A percentile compares a stretch with the other conserved stretches of the same genome.
Evolutionary conservation across 1,140 invertebrate species (phyloP).

Genomic region (Bilobella aurantiaca): DNA sequence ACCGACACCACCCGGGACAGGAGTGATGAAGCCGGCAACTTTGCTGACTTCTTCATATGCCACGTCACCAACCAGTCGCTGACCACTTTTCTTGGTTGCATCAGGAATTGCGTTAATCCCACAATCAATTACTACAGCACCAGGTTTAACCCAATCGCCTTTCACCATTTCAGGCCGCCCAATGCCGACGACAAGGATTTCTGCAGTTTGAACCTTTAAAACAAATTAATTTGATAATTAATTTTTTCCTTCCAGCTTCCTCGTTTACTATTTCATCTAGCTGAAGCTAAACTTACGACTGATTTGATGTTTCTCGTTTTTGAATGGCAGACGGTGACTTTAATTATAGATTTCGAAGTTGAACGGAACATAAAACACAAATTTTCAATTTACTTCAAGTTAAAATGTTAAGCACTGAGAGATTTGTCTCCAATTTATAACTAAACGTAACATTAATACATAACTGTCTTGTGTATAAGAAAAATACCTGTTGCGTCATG

Average conservation of each 20-base stretch:
- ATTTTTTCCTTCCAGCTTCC: neutral
- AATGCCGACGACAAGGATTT: conserved; percentile 93
- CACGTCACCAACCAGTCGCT: conserved; percentile 88
- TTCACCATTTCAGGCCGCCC: conserved; percentile 85
- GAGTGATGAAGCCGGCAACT: conserved; percentile 82
- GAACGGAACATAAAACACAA: too few species aligned
- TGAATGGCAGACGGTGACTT: conserved; percentile 94
- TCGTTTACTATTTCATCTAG: too few species aligned
- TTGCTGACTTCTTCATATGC: conserved; percentile 66
- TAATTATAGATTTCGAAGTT: too few species aligned
- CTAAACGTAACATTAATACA: too few species aligned
- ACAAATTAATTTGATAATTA: neutral
- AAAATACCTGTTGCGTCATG: conserved; percentile 88
- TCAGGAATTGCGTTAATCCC: conserved; percentile 92
- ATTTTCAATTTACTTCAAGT: too few species aligned
- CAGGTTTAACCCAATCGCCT: conserved; percentile 93
- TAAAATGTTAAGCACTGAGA: too few species aligned
- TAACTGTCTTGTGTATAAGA: too few species aligned
- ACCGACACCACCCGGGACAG: conserved; percentile 57
- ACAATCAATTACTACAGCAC: conserved; percentile 98
- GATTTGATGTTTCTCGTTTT: conserved; percentile 72
- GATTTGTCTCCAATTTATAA: too few species aligned
- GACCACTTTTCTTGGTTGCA: conserved; percentile 67
- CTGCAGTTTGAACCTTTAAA: conserved; percentile 52
- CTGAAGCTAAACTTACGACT: conserved; percentile 54